Conservation (phyloP, 2,797 vertebrate genomes). For the Mormyrus hasselquistii region DNA sequence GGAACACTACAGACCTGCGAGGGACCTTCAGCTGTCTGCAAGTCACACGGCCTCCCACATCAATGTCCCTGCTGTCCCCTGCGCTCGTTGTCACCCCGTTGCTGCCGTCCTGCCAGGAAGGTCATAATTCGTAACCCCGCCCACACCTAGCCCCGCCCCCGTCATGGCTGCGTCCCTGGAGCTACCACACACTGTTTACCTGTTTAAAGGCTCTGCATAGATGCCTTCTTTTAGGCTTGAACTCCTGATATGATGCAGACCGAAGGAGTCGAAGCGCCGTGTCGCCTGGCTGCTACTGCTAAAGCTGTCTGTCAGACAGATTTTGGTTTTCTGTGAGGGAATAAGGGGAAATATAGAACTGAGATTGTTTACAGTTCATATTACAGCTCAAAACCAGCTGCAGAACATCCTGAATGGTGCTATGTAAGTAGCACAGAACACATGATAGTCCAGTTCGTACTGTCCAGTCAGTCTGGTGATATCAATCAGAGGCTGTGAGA, state of each 20-base stretch:
- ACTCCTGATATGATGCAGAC: background rate
- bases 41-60: background rate
- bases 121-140: background rate
- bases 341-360: background rate
- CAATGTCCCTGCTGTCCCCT: background rate
- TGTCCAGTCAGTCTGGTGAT: background rate
- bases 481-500: background rate
- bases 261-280: background rate
- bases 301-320: conserved; percentile 9
- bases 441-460: background rate
- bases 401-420: background rate
- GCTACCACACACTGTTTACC: background rate
- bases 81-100: background rate
- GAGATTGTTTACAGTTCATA: background rate
- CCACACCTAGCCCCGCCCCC: background rate
- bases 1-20: background rate
- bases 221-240: background rate
- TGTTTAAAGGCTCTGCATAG: background rate
- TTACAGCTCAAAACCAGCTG: background rate
- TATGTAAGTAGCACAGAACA: background rate
- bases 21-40: background rate
- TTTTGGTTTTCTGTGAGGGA: background rate
- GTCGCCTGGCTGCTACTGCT: background rate
- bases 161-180: background rate
- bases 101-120: background rate